phyloP scores from a whole-genome alignment of 2,797 vertebrate genomes.

The Premnoplex brunnescens region DNA sequence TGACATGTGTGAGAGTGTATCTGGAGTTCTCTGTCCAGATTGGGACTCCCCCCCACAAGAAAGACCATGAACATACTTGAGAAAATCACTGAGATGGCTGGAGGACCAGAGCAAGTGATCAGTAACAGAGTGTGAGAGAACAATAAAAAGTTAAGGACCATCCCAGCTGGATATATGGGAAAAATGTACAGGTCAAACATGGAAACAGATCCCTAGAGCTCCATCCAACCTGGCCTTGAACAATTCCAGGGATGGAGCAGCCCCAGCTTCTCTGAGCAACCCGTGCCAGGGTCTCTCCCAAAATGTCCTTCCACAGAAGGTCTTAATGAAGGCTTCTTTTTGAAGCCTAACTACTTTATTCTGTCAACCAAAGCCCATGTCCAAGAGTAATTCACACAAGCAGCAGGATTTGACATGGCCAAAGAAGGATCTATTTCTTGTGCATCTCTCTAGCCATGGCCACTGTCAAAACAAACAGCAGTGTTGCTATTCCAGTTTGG shows the following conservation, averaged over 20 bases:
- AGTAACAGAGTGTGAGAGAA: too few species aligned
- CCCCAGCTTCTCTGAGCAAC: not conserved
- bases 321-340: not conserved
- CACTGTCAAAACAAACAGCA: not conserved
- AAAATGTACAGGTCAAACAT: too few species aligned
- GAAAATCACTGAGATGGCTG: not conserved
- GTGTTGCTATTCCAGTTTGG: not conserved
- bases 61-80: not conserved
- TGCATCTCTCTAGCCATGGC: not conserved
- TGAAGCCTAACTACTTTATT: not conserved
- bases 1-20: not conserved
- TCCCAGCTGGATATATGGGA: too few species aligned
- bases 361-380: not conserved
- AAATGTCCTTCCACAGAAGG: too few species aligned
- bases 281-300: not conserved
- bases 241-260: not conserved
- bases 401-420: not conserved
- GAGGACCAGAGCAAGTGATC: too few species aligned
- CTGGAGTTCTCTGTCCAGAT: not conserved
- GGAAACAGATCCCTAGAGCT: too few species aligned
- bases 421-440: not conserved
- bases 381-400: not conserved
- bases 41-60: not conserved
- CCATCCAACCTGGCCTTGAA: not conserved
- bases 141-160: too few species aligned